Evolutionary conservation across 1,140 invertebrate genomes (phyloP), one percentile per base, ranked within the genome.

Genomic region (Pantala flavescens): DNA sequence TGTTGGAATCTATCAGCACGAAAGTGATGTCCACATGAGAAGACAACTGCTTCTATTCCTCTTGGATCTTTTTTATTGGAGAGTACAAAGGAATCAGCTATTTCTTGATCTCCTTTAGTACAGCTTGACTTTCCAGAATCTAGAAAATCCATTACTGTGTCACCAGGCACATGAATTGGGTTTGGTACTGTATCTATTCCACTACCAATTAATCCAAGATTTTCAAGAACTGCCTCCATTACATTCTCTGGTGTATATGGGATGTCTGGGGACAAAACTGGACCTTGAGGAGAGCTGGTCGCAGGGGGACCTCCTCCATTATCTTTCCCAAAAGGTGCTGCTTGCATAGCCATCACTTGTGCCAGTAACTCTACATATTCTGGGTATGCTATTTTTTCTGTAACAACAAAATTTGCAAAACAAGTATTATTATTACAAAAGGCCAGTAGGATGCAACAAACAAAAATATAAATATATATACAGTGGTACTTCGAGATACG

Each of bases 11-110:
- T 70, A n/a, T 71, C 71, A 3, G 55, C 23, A 28, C 71, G 49
- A 42, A 74, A 85, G 74, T 84, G 80, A 73, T 85, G 83, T 11
- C 84, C 83, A 71, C 84, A 85, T 0, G 84, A 84, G 49, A 85
- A 85, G 71, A 74, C 55, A 7, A 74, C n/a, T 43, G 24, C 43
- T 16, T 74, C 73, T 2, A 21, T 16, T 12, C 28, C 28, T 36
- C 28, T 36, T 36, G 2, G 28, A 36, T 36, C 28, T 36, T 36
- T 36, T 36, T 36, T 36, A 2, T 36, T 36, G 9, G 28, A 36
- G 28, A 36, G 28, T 5, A 36, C 28, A 36, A 36, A 36, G 28
- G 28, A 36, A 5, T 36, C 28, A 5, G 28, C 2, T 9, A 36
- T 21, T 23, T 12, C 36, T 28, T 24, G 72, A 28, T 16, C 23